A percentile compares a stretch with the other conserved stretches of the same genome.
These are phyloP conservation scores for Diachasmimorpha longicaudata DNA, from an alignment of 1,140 invertebrate species.

Conservation along the genomic window DNA sequence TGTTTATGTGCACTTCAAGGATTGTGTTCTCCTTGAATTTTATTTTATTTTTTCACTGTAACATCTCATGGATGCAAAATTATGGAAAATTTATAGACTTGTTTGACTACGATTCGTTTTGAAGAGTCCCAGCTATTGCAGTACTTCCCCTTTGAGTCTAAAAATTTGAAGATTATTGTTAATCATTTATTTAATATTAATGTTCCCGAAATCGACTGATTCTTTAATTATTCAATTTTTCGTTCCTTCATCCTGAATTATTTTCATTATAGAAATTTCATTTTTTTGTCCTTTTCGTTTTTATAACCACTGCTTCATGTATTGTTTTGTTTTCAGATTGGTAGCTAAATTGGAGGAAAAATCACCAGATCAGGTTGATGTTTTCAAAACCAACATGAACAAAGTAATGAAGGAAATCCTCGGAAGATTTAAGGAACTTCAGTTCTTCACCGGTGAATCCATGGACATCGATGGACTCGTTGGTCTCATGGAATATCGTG, in stretches of 20 bases:
- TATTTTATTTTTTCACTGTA: no score
- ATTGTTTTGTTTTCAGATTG: conserved; percentile 66
- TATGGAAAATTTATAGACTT: no score
- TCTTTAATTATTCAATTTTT: no score
- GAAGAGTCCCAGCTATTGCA: no score
- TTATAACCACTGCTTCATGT: not conserved
- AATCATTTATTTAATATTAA: conserved; percentile 10
- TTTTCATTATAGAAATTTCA: not conserved
- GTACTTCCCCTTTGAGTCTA: no score
- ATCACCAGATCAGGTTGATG: conserved; percentile 81
- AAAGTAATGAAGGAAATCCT: conserved; percentile 95
- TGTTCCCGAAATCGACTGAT: no score
- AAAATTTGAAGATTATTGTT: not conserved
- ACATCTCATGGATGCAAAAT: no score
- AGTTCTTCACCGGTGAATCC: conserved; percentile 95
- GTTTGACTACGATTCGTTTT: no score
- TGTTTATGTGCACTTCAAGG: no score
- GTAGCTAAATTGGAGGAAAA: conserved; percentile 82
- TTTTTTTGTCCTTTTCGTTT: not conserved
- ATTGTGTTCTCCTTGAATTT: no score
- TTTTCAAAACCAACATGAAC: conserved; percentile 92
- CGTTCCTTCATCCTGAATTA: no score
- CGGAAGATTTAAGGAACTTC: conserved; percentile 88
- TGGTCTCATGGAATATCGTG: conserved; percentile 91
- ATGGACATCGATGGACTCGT: conserved; percentile 95